A percentile compares a stretch with the other conserved stretches of the same genome.
These are phyloP conservation scores for Eristalinus aeneus DNA, from an alignment of 2,888 invertebrate genomes.

Conservation along the genomic window DNA sequence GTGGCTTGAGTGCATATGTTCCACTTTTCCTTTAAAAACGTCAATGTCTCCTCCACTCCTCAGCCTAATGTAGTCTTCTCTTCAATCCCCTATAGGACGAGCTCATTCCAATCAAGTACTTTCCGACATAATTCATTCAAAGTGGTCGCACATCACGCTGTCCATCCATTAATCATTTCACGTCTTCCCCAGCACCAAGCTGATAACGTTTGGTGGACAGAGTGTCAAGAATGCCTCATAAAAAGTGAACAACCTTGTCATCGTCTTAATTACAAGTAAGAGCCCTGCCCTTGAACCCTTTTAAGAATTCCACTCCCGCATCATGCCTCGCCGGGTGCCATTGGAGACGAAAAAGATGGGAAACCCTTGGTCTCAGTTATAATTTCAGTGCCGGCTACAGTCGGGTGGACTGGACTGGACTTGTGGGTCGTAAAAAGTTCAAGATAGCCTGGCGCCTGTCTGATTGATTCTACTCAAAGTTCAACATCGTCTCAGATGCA, in stretches of 20 bases:
- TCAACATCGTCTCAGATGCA: not conserved
- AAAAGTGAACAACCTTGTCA: not conserved
- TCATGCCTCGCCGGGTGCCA: not conserved
- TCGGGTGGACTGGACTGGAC: too few species aligned
- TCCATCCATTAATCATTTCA: not conserved
- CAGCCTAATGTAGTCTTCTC: too few species aligned
- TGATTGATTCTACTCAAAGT: not conserved
- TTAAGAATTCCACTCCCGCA: not conserved
- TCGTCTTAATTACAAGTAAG: not conserved
- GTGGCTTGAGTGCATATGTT: too few species aligned
- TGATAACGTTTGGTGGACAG: not conserved
- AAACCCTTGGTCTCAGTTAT: not conserved
- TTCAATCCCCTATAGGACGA: too few species aligned
- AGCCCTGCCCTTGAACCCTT: not conserved
- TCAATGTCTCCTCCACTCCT: too few species aligned
- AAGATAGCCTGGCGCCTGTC: not conserved
- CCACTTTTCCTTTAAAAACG: too few species aligned
- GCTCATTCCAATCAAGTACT: not conserved
- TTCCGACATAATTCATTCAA: not conserved
- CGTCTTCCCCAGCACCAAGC: not conserved
- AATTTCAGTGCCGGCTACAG: not conserved
- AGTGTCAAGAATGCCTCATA: not conserved
- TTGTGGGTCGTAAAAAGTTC: not conserved
- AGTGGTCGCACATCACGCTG: not conserved
- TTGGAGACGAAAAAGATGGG: not conserved